phyloP scores from a whole-genome alignment of 2,113 vertebrate genomes.

The Proteles cristata region DNA sequence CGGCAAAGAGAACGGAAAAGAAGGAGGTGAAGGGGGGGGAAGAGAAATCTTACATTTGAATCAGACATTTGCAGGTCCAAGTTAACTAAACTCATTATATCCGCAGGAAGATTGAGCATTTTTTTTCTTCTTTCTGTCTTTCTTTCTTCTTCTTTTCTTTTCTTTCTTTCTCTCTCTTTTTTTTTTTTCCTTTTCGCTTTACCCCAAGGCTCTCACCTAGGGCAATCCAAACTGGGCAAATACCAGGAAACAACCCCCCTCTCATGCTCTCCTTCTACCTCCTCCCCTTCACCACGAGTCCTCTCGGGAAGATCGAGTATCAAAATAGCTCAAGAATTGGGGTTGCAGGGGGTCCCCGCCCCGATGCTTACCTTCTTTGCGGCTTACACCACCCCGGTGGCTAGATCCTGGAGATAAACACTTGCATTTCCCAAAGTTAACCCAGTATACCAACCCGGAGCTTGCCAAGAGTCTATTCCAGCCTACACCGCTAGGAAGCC shows the following conservation, averaged over 20 bases:
- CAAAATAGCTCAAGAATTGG: constrained; percentile 76
- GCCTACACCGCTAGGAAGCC: constrained; percentile 89
- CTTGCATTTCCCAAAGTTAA: constrained; percentile 99
- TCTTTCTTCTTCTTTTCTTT: not conserved
- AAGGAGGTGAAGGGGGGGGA: constrained; percentile 41
- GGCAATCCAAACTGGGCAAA: constrained; percentile 84
- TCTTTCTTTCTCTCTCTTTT: not conserved
- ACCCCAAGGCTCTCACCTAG: constrained; percentile 77
- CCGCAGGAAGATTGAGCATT: constrained; percentile 78
- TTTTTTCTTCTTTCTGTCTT: constrained; percentile 44
- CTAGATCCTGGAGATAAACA: constrained; percentile 96
- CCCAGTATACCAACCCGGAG: constrained; percentile 91
- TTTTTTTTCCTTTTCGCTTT: constrained; percentile 48
- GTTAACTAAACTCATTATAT: constrained; percentile 85
- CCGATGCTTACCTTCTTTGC: constrained; percentile 94
- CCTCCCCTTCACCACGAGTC: constrained; percentile 59
- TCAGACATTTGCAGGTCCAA: constrained; percentile 81
- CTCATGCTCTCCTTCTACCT: constrained; percentile 55
- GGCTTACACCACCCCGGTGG: constrained; percentile 94
- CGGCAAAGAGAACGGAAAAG: constrained; percentile 68
- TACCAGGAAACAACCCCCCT: constrained; percentile 80
- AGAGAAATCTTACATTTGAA: constrained; percentile 80
- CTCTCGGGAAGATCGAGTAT: constrained; percentile 59
- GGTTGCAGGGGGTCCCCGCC: constrained; percentile 74
- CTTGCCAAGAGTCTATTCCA: constrained; percentile 89